Percentiles rank a stretch among this genome's conserved stretches.
phyloP scores from a whole-genome alignment of 1,140 invertebrate species.

The Ptiloglossa arizonensis region DNA sequence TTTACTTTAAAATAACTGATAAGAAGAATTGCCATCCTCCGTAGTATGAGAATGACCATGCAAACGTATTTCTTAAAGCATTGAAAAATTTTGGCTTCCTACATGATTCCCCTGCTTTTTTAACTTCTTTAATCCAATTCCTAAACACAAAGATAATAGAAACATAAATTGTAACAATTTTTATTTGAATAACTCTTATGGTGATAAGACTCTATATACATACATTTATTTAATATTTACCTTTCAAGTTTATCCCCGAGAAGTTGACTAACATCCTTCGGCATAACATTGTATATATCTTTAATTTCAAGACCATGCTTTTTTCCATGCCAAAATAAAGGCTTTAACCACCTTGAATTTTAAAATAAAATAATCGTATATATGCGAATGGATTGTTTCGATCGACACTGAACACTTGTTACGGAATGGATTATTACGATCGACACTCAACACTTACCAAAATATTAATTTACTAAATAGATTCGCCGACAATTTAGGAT shows the following conservation, averaged over 20 bases:
- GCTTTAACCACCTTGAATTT: slow-evolving; percentile 73
- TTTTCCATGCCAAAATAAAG: slow-evolving; percentile 70
- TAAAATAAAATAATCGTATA: background rate
- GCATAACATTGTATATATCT: slow-evolving; percentile 81
- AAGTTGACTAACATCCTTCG: slow-evolving; percentile 83
- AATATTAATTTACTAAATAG: slow-evolving; percentile 78
- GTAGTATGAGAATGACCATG: slow-evolving; percentile 66
- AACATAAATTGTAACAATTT: background rate
- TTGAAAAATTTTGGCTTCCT: slow-evolving; percentile 74
- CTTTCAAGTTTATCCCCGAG: slow-evolving; percentile 85
- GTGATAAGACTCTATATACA: background rate
- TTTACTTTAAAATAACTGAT: slow-evolving; percentile 64
- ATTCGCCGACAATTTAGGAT: slow-evolving; percentile 78
- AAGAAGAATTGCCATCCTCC: slow-evolving; percentile 66
- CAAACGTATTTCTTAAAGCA: slow-evolving; percentile 77
- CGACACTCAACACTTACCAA: slow-evolving; percentile 74
- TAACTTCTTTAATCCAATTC: slow-evolving; percentile 79
- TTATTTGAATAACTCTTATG: background rate
- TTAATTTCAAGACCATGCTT: slow-evolving; percentile 71
- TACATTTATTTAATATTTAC: slow-evolving; percentile 73
- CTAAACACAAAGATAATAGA: slow-evolving; percentile 41
- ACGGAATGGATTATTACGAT: background rate
- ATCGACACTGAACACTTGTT: slow-evolving; percentile 54
- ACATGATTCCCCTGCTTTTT: slow-evolving; percentile 68
- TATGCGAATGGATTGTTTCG: background rate